Evolutionary conservation across 1,140 invertebrate genomes (phyloP), one percentile per base, ranked within the genome.

Genomic region (Psilanteris sp.): DNA sequence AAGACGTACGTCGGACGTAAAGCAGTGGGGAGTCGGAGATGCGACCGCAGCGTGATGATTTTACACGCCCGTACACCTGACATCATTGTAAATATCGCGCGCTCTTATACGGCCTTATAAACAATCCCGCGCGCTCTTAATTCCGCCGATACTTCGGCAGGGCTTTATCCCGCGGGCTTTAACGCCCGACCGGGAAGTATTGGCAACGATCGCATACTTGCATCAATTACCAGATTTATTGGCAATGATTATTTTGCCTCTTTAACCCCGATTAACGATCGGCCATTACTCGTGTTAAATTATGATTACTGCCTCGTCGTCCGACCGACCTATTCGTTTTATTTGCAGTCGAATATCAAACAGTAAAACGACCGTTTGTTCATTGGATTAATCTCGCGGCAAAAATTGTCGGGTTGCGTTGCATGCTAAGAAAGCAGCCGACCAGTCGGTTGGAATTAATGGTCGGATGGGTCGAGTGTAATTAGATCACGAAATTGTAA

Each of bases 41-140:
- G 74, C 75, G 71, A 76, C 32, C 50, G 59, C 76, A 54, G 67
- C 66, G 67, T 80, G 79, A 84, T 71, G 79, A 84, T 85, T 85
- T 85, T 86, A 80, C 77, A 79, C 74, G 77, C 77, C 59, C 78
- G 43, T 52, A 67, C 62, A 68, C 74, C 72, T 82, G 80, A 85
- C 84, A 81, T 86, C 84, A 86, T 85, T 86, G 83, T 86, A 86
- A 86, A 85, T 85, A 86, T 86, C 84, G 77, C 71, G 71, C 37
- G 62, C 81, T n/a, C n/a, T n/a, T 83, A 82, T 85, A 86, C 79
- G 79, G 81, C 81, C 82, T 83, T 82, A 78, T 86, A 85, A 84
- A 85, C 81, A 83, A 84, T 76, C 37, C 48, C 39, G 54, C 75
- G 55, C 64, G 46, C 71, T 82, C 79, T 83, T 77, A 81, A 84